phyloP scores from a whole-genome alignment of 2,113 vertebrate species.

The Chaenogobius annularis region DNA sequence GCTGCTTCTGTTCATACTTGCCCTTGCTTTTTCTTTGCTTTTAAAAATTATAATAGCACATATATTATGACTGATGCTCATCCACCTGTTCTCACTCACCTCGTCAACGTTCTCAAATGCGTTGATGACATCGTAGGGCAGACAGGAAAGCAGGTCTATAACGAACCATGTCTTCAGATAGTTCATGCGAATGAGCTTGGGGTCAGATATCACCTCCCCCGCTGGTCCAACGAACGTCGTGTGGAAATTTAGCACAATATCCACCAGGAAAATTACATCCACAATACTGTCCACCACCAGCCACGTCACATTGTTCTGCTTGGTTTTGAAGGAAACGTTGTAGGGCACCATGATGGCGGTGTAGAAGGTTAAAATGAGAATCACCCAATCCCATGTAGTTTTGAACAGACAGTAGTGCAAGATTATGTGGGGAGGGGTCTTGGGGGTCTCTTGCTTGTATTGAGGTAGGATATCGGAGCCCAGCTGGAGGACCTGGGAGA shows the following conservation, averaged over 20 bases:
- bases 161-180: conserved; percentile 99
- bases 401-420: conserved; percentile 99
- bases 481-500: conserved; percentile 89
- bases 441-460: conserved; percentile 99
- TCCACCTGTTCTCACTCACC: conserved; percentile 79
- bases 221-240: conserved; percentile 98
- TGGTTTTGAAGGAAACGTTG: conserved; percentile 98
- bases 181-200: conserved; percentile 98
- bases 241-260: conserved; percentile 98
- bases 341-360: conserved; percentile 99
- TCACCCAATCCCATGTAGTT: conserved; percentile 99
- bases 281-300: conserved; percentile 98
- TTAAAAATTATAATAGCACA: neutral
- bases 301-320: conserved; percentile 99
- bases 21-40: neutral
- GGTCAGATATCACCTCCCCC: conserved; percentile 97
- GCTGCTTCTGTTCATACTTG: neutral
- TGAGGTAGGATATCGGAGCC: conserved; percentile 98
- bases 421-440: conserved; percentile 98
- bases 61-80: neutral
- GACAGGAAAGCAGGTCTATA: conserved; percentile 96
- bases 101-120: conserved; percentile 99
- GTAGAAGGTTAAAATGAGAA: conserved; percentile 99
- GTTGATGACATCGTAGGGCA: conserved; percentile 99
- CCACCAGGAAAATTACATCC: conserved; percentile 97